Conservation (phyloP, 2,888 invertebrate genomes). For the Dugesia japonica region DNA sequence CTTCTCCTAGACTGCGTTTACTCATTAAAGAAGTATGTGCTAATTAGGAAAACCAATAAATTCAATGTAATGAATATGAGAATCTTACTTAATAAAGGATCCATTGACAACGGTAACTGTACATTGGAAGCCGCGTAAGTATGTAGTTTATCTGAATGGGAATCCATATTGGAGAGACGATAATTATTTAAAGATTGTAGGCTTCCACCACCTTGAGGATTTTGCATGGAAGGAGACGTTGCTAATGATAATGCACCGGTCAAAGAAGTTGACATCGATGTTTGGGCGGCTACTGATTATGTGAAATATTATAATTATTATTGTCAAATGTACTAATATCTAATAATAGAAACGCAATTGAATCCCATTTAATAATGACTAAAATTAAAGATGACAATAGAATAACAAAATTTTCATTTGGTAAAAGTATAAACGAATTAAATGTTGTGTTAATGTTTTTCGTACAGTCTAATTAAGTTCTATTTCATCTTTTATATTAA, state of each 20-base stretch:
- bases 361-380: no score
- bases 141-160: background rate
- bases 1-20: conserved; percentile 74
- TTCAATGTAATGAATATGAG: background rate
- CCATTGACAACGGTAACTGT: conserved; percentile 78
- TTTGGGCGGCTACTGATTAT: background rate
- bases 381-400: no score
- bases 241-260: background rate
- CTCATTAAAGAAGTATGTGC: conserved; percentile 38
- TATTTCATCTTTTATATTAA: no score
- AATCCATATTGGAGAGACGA: background rate
- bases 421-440: no score
- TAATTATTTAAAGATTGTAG: background rate
- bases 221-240: background rate
- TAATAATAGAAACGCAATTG: background rate
- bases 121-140: background rate
- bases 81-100: conserved; percentile 71
- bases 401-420: no score
- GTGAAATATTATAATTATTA: background rate
- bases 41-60: conserved; percentile 37
- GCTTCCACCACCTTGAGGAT: background rate
- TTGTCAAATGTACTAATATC: background rate
- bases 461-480: no score
- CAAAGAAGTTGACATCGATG: background rate
- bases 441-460: no score